Evolutionary conservation across 2,797 vertebrate genomes (phyloP).

Genomic region (Aulostomus chinensis): DNA sequence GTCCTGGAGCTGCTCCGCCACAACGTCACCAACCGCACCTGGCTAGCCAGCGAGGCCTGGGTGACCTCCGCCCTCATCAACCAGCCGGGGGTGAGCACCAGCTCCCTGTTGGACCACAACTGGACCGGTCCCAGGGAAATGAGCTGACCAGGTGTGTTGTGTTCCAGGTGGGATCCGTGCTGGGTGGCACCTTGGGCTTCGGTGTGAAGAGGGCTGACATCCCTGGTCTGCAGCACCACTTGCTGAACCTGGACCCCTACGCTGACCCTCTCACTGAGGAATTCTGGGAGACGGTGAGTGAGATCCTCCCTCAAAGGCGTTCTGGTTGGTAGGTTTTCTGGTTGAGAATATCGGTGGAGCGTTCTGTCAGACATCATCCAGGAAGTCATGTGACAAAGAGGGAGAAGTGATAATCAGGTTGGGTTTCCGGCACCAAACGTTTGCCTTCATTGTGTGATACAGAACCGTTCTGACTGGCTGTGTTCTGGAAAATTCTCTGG

Average conservation of each 20-base stretch:
- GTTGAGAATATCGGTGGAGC: no score
- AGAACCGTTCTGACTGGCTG: no score
- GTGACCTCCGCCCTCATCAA: conserved; percentile 85
- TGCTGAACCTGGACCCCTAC: conserved; percentile 80
- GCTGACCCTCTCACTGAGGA: conserved; percentile 79
- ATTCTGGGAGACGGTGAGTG: conserved; percentile 83
- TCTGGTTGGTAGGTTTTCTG: no score
- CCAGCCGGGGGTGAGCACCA: conserved; percentile 70
- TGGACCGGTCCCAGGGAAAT: no score
- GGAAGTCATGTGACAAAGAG: no score
- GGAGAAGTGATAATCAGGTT: no score
- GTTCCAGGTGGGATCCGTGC: conserved; percentile 68
- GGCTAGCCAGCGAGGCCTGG: conserved; percentile 89
- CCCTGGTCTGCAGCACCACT: conserved; percentile 76
- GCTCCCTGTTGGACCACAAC: background rate
- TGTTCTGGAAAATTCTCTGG: no score
- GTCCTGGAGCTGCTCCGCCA: conserved; percentile 74
- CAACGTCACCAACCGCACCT: conserved; percentile 85
- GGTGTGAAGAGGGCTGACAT: conserved; percentile 80
- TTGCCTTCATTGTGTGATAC: no score
- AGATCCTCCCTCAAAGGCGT: no score
- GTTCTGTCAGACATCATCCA: no score
- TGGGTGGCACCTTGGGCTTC: conserved; percentile 85
- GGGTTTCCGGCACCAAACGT: no score
- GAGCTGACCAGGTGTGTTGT: background rate